Percentiles rank a stretch among this genome's conserved stretches.
Conservation (phyloP, 2,888 invertebrate genomes). For the Atrina japonica region DNA sequence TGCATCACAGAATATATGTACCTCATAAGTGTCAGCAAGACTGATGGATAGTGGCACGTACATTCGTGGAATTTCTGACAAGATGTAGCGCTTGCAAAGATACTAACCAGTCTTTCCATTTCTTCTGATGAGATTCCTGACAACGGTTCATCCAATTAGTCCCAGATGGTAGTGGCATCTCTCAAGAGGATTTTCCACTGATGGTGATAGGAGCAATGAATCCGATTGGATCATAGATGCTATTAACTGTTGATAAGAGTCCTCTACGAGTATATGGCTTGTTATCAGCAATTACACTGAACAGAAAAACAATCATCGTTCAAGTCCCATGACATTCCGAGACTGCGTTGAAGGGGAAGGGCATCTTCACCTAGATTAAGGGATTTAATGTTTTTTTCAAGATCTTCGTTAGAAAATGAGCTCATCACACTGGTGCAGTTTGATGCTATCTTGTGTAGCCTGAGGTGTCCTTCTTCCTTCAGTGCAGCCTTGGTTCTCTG, state of each 20-base stretch:
- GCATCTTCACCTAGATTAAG: constrained; percentile 35
- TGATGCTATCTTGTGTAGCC: constrained; percentile 47
- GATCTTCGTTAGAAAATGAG: constrained; percentile 42
- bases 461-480: constrained; percentile 29
- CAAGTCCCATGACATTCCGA: constrained; percentile 58
- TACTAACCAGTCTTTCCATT: constrained; percentile 44
- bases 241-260: constrained; percentile 47
- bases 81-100: constrained; percentile 34
- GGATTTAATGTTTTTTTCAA: constrained; percentile 29
- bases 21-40: background rate
- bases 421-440: constrained; percentile 44
- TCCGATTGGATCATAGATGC: constrained; percentile 37
- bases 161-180: constrained; percentile 23
- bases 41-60: no score
- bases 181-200: constrained; percentile 45
- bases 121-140: constrained; percentile 18
- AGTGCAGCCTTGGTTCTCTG: constrained; percentile 25
- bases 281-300: constrained; percentile 27
- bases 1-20: constrained; percentile 55
- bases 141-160: constrained; percentile 51
- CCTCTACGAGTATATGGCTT: constrained; percentile 47
- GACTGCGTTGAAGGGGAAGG: constrained; percentile 44
- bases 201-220: constrained; percentile 39
- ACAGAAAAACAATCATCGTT: constrained; percentile 45
- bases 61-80: constrained; percentile 33